phyloP scores from a whole-genome alignment of 1,140 invertebrate species.

The Lasioglossum baleicum region DNA sequence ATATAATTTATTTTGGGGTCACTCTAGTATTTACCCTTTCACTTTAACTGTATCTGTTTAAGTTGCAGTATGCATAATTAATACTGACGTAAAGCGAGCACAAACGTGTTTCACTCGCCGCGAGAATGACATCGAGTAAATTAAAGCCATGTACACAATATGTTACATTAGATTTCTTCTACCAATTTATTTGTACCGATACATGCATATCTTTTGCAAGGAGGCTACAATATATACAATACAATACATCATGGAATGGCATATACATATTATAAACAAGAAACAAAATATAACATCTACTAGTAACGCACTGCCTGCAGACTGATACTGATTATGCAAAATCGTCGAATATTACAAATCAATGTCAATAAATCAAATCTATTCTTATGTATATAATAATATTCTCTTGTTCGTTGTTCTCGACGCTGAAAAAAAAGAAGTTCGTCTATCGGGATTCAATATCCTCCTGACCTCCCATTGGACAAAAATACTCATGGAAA shows the following conservation, averaged over 20 bases:
- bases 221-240: slow-evolving; percentile 40
- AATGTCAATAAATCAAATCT: slow-evolving; percentile 11
- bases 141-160: neutral
- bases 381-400: slow-evolving; percentile 2
- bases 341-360: neutral
- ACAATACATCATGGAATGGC: slow-evolving; percentile 16
- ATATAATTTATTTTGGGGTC: neutral
- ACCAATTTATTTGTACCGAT: slow-evolving; percentile 39
- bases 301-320: slow-evolving; percentile 7
- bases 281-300: slow-evolving; percentile 27
- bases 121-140: neutral
- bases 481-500: slow-evolving; percentile 10
- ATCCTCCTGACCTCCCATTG: slow-evolving; percentile 6
- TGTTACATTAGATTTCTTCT: slow-evolving; percentile 12
- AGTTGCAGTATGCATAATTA: neutral
- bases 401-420: slow-evolving; percentile 38
- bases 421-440: slow-evolving; percentile 21
- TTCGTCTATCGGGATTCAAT: neutral
- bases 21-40: neutral
- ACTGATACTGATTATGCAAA: slow-evolving; percentile 24
- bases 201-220: slow-evolving; percentile 23
- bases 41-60: too few species aligned
- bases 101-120: neutral
- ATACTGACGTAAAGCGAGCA: neutral
- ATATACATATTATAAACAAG: slow-evolving; percentile 29